Evolutionary conservation across 1,140 invertebrate species (phyloP).

Genomic region (Drosophila athabasca): DNA sequence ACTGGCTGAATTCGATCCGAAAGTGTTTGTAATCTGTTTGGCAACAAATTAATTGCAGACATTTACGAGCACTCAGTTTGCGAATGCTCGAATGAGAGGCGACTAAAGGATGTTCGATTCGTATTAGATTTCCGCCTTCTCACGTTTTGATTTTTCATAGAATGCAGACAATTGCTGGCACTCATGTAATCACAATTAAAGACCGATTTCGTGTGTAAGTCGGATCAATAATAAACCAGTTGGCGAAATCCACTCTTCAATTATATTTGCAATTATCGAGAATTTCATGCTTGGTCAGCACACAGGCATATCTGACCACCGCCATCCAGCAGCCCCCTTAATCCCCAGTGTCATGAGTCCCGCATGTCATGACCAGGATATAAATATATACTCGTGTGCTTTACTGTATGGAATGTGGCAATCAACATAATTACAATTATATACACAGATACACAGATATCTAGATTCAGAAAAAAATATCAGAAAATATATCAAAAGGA

Average conservation of each 20-base stretch:
- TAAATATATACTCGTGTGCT: conserved; percentile 19
- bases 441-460: conserved; percentile 1
- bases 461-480: conserved; percentile 7
- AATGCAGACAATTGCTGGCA: conserved; percentile 10
- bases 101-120: too few relatives aligned
- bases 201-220: conserved; percentile 31
- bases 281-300: conserved; percentile 55
- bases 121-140: too few relatives aligned
- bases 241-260: conserved; percentile 14
- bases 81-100: too few relatives aligned
- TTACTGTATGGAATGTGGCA: conserved; percentile 41
- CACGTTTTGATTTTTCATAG: conserved; percentile 6
- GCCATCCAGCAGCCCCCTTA: conserved; percentile 17
- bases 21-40: neutral
- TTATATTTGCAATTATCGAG: conserved; percentile 65
- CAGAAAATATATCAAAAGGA: neutral
- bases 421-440: conserved; percentile 60
- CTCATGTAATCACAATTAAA: conserved; percentile 37
- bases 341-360: conserved; percentile 38
- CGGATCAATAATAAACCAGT: conserved; percentile 34
- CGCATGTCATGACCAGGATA: conserved; percentile 28
- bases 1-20: neutral
- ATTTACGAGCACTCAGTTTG: too few relatives aligned
- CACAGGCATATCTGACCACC: conserved; percentile 14
- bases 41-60: conserved; percentile 12